These are phyloP conservation scores for Drosophila merina DNA, from an alignment of 2,888 invertebrate genomes.

Conservation along the genomic window DNA sequence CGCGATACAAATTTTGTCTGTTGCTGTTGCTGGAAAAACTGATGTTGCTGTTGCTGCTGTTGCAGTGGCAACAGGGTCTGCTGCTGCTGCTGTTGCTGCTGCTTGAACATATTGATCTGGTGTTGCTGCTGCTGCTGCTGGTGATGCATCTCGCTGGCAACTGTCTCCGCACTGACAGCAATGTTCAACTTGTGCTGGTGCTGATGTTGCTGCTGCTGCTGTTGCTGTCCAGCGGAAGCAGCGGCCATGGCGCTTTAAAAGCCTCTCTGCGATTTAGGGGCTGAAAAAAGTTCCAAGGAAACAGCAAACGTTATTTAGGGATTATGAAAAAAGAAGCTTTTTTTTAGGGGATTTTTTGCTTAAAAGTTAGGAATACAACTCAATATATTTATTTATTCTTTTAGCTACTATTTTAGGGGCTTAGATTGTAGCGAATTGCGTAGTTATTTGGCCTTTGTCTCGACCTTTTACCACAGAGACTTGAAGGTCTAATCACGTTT, in stretches of 20 bases:
- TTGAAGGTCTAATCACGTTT: conserved; percentile 26
- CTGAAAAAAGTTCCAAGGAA: conserved; percentile 44
- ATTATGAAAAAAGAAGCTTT: background rate
- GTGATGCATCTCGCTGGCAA: conserved; percentile 64
- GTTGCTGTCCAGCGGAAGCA: conserved; percentile 83
- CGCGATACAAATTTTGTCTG: conserved; percentile 77
- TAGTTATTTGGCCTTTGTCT: conserved; percentile 23
- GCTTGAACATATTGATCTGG: conserved; percentile 62
- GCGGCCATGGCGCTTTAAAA: conserved; percentile 82
- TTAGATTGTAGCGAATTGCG: conserved; percentile 6
- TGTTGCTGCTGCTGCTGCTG: conserved; percentile 63
- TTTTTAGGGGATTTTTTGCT: background rate
- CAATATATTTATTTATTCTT: too few relatives aligned
- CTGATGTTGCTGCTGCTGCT: conserved; percentile 70
- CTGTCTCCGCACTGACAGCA: conserved; percentile 68
- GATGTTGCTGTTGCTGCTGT: conserved; percentile 59
- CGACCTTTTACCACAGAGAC: background rate
- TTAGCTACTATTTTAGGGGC: too few relatives aligned
- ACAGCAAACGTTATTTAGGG: background rate
- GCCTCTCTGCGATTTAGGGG: conserved; percentile 51
- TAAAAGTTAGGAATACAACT: too few relatives aligned
- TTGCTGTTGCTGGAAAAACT: conserved; percentile 55
- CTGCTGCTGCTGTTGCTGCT: conserved; percentile 59
- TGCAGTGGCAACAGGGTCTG: conserved; percentile 32
- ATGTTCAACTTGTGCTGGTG: conserved; percentile 78